These are phyloP conservation scores for Chrysotoxum bicinctum DNA, from an alignment of 2,888 invertebrate genomes.

Conservation along the genomic window DNA sequence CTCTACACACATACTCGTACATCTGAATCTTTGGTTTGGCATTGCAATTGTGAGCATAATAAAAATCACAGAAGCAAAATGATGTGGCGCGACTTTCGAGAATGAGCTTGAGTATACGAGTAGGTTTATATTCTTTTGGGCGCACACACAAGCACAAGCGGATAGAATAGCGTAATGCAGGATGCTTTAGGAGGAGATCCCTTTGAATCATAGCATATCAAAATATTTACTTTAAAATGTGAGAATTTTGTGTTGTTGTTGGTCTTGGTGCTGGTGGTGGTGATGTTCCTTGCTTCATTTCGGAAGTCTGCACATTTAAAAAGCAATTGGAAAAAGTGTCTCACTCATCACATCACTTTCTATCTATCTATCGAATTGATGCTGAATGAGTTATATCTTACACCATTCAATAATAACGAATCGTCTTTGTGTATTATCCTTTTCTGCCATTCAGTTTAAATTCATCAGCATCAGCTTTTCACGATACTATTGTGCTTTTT, in stretches of 20 bases:
- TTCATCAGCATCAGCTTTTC: slow-evolving; percentile 21
- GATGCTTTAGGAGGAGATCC: slow-evolving; percentile 29
- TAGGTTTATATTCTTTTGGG: not conserved
- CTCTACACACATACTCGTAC: not conserved
- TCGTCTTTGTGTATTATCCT: slow-evolving; percentile 3
- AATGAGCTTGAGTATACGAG: slow-evolving; percentile 13
- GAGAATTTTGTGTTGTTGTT: not conserved
- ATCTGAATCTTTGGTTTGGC: slow-evolving; percentile 48
- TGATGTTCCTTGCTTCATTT: not conserved
- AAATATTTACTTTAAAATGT: slow-evolving; percentile 66
- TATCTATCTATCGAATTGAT: slow-evolving; percentile 61
- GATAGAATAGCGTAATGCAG: slow-evolving; percentile 27
- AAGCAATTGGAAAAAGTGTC: slow-evolving; percentile 62
- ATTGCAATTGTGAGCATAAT: slow-evolving; percentile 64
- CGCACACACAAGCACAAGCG: not conserved
- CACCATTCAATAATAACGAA: slow-evolving; percentile 63
- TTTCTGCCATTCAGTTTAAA: not conserved
- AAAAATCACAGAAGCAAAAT: slow-evolving; percentile 41
- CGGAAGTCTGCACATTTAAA: slow-evolving; percentile 38
- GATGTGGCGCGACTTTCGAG: slow-evolving; percentile 9
- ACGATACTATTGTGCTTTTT: slow-evolving; percentile 43
- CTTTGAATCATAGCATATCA: slow-evolving; percentile 62
- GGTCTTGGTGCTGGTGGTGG: not conserved
- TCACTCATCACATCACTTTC: slow-evolving; percentile 64
- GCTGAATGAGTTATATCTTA: slow-evolving; percentile 41